Evolutionary conservation across 2,113 vertebrate species (phyloP).

Genomic region (Thymallus thymallus): DNA sequence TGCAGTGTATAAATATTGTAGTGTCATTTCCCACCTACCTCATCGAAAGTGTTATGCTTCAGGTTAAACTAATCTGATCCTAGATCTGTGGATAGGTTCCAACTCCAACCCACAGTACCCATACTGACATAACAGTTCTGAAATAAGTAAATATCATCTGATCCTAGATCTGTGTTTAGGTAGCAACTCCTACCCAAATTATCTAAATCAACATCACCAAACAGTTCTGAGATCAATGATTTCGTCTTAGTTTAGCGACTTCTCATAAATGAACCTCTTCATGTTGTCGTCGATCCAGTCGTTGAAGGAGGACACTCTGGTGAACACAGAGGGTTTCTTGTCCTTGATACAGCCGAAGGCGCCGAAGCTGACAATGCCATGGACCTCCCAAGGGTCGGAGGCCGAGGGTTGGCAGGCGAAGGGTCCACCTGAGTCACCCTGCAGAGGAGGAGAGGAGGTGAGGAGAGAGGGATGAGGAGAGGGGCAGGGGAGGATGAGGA

Average conservation of each 20-base stretch:
- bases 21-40: too few species aligned
- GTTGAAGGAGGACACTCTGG: slow-evolving; percentile 67
- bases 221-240: background rate
- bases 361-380: slow-evolving; percentile 67
- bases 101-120: too few species aligned
- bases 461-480: background rate
- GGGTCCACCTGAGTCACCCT: slow-evolving; percentile 70
- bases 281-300: slow-evolving; percentile 68
- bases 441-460: background rate
- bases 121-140: too few species aligned
- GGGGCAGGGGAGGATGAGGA: too few species aligned
- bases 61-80: too few species aligned
- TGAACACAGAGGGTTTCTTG: slow-evolving; percentile 75
- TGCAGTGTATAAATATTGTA: too few species aligned
- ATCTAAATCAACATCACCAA: background rate
- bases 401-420: slow-evolving; percentile 49
- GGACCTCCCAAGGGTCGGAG: slow-evolving; percentile 62
- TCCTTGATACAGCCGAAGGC: slow-evolving; percentile 65
- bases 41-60: too few species aligned
- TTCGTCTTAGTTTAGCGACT: slow-evolving; percentile 1
- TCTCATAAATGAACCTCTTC: slow-evolving; percentile 65
- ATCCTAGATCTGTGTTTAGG: too few species aligned
- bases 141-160: too few species aligned
- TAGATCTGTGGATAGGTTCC: too few species aligned
- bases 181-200: too few species aligned